Percentiles rank a stretch among this genome's conserved stretches.
These are phyloP conservation scores for Urocolius indicus DNA, from an alignment of 2,113 vertebrate species.

Conservation along the genomic window DNA sequence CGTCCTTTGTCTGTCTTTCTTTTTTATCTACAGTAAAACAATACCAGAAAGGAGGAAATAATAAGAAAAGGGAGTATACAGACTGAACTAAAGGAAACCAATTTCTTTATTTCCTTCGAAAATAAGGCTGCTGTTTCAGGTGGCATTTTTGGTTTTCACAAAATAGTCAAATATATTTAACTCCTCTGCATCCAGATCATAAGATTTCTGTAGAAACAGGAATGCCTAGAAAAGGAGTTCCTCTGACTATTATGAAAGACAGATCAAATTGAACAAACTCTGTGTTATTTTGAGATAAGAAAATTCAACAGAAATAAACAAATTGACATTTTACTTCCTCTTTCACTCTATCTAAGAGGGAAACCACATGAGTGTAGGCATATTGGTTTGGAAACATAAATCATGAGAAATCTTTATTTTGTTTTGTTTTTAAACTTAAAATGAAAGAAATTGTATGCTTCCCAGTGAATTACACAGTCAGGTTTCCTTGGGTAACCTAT, in stretches of 20 bases:
- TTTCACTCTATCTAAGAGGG: slow-evolving; percentile 67
- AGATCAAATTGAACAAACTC: slow-evolving; percentile 67
- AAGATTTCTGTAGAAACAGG: slow-evolving; percentile 52
- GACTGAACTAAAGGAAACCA: slow-evolving; percentile 24
- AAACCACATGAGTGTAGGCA: slow-evolving; percentile 69
- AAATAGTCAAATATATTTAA: slow-evolving; percentile 73
- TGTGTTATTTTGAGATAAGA: slow-evolving; percentile 78
- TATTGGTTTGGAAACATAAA: slow-evolving; percentile 67
- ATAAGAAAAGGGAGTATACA: not conserved
- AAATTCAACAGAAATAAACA: slow-evolving; percentile 77
- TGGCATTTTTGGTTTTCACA: slow-evolving; percentile 70
- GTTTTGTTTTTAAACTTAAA: slow-evolving; percentile 69
- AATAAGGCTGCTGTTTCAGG: slow-evolving; percentile 35
- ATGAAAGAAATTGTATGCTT: slow-evolving; percentile 69
- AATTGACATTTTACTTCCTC: slow-evolving; percentile 77
- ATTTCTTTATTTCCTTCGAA: slow-evolving; percentile 47
- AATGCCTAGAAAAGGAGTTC: slow-evolving; percentile 43
- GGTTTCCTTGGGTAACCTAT: slow-evolving; percentile 38
- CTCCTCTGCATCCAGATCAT: slow-evolving; percentile 60
- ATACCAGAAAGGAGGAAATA: slow-evolving; percentile 9
- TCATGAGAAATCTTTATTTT: slow-evolving; percentile 73
- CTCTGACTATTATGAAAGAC: slow-evolving; percentile 70
- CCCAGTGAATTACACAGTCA: slow-evolving; percentile 53
- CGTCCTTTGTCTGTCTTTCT: slow-evolving; percentile 21
- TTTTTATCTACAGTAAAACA: slow-evolving; percentile 48